A percentile compares a stretch with the other conserved stretches of the same genome.
These are phyloP conservation scores for Melangyna quadrimaculata DNA, from an alignment of 2,888 invertebrate genomes.

Conservation along the genomic window DNA sequence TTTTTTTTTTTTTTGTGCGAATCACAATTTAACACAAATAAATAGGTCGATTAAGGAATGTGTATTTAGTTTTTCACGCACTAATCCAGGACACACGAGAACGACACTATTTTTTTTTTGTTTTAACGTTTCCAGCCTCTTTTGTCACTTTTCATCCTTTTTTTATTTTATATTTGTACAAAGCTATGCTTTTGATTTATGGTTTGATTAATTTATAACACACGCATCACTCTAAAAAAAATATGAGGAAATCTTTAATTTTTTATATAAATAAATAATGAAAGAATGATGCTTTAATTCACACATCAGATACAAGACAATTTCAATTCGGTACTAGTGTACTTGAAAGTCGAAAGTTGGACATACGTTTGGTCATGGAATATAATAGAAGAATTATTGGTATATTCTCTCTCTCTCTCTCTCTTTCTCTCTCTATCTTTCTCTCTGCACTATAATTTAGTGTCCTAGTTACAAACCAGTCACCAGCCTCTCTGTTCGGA, in stretches of 20 bases:
- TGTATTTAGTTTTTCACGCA: neutral
- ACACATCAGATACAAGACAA: conserved; percentile 11
- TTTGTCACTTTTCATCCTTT: neutral
- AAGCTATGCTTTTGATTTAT: neutral
- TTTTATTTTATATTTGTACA: neutral
- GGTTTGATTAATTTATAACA: neutral
- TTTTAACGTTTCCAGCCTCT: neutral
- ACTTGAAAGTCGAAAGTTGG: neutral
- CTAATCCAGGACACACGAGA: neutral
- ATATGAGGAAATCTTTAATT: neutral
- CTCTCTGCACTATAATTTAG: too few relatives aligned
- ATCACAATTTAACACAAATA: conserved; percentile 1
- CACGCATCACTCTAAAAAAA: neutral
- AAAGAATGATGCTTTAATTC: neutral
- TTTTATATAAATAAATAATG: neutral
- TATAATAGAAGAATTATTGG: too few relatives aligned
- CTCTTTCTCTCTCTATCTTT: neutral
- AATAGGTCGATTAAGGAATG: neutral
- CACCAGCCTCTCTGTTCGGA: neutral
- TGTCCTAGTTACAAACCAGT: conserved; percentile 13
- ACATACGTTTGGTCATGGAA: conserved; percentile 12
- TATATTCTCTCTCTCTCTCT: neutral
- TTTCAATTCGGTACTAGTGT: conserved; percentile 2
- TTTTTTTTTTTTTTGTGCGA: neutral
- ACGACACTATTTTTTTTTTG: neutral